Percentiles rank a stretch among this genome's conserved stretches.
Evolutionary conservation across 2,113 vertebrate species (phyloP).

Genomic region (Dicerorhinus sumatrensis): DNA sequence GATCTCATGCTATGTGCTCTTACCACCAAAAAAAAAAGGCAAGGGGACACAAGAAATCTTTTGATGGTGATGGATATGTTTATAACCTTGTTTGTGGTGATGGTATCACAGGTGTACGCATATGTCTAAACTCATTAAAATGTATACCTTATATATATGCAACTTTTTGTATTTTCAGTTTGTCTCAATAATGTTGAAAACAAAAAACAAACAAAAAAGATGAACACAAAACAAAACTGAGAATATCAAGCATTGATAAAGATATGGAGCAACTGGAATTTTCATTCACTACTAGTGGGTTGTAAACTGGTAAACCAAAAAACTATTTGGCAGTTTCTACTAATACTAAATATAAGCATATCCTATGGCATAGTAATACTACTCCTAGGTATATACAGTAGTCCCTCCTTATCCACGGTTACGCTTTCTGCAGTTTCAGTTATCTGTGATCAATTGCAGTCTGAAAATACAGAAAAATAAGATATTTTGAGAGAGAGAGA

Average conservation of each 20-base stretch:
- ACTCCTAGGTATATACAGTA: background rate
- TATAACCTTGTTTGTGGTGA: background rate
- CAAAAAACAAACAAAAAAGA: background rate
- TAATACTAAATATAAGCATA: background rate
- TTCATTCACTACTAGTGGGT: background rate
- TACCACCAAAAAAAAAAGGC: background rate
- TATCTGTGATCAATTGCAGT: too few species aligned
- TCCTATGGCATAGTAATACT: background rate
- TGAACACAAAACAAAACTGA: background rate
- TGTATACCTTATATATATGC: background rate
- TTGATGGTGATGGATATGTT: background rate
- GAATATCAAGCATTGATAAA: background rate
- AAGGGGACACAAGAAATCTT: background rate
- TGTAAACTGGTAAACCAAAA: conserved; percentile 8
- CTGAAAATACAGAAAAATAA: too few species aligned
- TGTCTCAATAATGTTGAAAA: background rate
- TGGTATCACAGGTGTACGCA: background rate
- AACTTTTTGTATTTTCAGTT: background rate
- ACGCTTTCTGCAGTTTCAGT: too few species aligned
- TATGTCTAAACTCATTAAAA: background rate
- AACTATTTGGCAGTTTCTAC: background rate
- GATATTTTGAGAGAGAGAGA: too few species aligned
- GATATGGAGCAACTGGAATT: background rate
- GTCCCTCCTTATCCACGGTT: too few species aligned
- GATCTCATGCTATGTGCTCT: background rate